Percentiles rank a stretch among this genome's conserved stretches.
These are phyloP conservation scores for Octodon degus DNA, from an alignment of 2,113 vertebrate species.

Conservation along the genomic window DNA sequence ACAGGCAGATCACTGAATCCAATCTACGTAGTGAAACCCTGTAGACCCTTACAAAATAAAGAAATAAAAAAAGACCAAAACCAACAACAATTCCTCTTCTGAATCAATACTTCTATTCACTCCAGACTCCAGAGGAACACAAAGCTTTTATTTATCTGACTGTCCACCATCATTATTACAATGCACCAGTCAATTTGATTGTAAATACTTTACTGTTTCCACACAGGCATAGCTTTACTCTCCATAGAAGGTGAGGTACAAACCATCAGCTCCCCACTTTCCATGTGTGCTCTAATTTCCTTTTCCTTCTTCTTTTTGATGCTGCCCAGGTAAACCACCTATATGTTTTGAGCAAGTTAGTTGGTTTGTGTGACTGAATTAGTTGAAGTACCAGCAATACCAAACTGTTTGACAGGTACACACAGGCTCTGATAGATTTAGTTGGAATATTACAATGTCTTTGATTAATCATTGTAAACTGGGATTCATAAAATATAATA, in stretches of 20 bases:
- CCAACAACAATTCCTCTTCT: neutral
- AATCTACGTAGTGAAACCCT: too few species aligned
- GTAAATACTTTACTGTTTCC: neutral
- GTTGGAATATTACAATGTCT: neutral
- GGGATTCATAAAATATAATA: neutral
- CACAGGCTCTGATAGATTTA: neutral
- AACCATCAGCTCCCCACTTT: neutral
- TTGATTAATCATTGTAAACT: slow-evolving; percentile 24
- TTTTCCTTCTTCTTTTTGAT: neutral
- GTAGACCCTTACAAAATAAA: too few species aligned
- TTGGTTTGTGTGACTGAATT: neutral
- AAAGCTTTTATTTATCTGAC: slow-evolving; percentile 14
- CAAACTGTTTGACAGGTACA: neutral
- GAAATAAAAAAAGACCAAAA: too few species aligned
- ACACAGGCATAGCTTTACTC: neutral
- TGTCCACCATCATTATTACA: neutral
- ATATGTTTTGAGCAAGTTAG: neutral
- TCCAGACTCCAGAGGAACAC: neutral
- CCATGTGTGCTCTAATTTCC: neutral
- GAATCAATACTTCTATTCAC: neutral
- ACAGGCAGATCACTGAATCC: too few species aligned
- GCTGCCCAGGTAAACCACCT: neutral
- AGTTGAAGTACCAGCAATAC: neutral
- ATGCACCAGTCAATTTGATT: neutral
- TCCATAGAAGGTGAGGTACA: neutral